A percentile compares a stretch with the other conserved stretches of the same genome.
phyloP scores from a whole-genome alignment of 2,888 invertebrate genomes.

The Drosophila lutescens region DNA sequence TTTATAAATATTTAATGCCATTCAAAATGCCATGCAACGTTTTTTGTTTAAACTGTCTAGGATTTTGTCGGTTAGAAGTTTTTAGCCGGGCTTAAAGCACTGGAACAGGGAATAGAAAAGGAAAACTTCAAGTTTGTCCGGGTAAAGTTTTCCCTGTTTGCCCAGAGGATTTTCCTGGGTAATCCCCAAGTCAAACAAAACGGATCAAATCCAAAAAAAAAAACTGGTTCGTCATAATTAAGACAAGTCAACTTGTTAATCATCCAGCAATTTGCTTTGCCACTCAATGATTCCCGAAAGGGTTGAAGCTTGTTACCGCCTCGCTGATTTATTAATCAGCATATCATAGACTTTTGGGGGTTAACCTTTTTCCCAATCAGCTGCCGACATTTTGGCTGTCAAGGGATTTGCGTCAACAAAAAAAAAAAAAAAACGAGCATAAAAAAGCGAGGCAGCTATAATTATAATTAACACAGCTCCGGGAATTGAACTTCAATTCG shows the following conservation, averaged over 20 bases:
- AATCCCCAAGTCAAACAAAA: constrained; percentile 53
- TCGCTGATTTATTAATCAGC: constrained; percentile 77
- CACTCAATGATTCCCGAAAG: constrained; percentile 62
- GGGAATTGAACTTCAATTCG: constrained; percentile 47
- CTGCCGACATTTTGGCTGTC: constrained; percentile 74
- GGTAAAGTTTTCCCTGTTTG: constrained; percentile 50
- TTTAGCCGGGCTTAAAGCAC: constrained; percentile 15
- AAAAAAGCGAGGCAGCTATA: constrained; percentile 58
- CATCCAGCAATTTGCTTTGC: constrained; percentile 68
- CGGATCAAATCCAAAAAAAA: constrained; percentile 29
- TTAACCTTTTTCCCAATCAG: constrained; percentile 55
- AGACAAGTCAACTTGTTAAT: constrained; percentile 80
- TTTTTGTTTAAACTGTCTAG: constrained; percentile 67
- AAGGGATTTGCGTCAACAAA: constrained; percentile 49
- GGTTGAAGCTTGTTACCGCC: constrained; percentile 66
- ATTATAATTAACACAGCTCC: constrained; percentile 75
- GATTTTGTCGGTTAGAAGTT: constrained; percentile 48
- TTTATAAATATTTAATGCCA: constrained; percentile 84
- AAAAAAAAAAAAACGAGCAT: constrained; percentile 26
- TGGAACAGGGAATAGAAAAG: constrained; percentile 11
- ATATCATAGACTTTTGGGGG: constrained; percentile 64
- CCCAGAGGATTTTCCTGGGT: constrained; percentile 53
- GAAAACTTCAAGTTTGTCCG: constrained; percentile 4
- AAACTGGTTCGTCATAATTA: constrained; percentile 59
- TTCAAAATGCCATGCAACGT: constrained; percentile 76